Evolutionary conservation across 2,113 vertebrate species (phyloP).

Genomic region (Anoura caudifer): DNA sequence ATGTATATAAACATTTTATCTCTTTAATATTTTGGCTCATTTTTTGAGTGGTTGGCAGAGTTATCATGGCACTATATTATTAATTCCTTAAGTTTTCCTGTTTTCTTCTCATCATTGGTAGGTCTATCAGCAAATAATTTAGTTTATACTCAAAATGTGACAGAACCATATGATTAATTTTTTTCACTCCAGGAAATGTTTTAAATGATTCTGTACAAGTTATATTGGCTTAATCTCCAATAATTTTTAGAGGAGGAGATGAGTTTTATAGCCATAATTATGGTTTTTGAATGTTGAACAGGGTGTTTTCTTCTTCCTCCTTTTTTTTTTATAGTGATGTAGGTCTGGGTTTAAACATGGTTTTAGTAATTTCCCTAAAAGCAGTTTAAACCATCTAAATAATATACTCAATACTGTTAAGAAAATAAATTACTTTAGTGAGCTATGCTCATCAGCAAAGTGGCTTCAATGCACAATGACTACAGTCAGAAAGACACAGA

Average conservation of each 20-base stretch:
- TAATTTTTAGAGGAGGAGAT: constrained; percentile 3
- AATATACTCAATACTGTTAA: constrained; percentile 29
- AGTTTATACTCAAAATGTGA: constrained; percentile 63
- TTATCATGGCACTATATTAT: constrained; percentile 61
- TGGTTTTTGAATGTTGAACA: neutral
- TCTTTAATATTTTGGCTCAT: constrained; percentile 68
- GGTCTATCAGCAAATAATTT: constrained; percentile 72
- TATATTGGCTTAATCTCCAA: constrained; percentile 8
- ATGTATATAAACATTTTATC: constrained; percentile 73
- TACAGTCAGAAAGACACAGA: neutral
- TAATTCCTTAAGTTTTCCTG: constrained; percentile 71
- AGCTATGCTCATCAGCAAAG: neutral
- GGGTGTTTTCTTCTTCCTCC: neutral
- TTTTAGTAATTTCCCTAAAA: constrained; percentile 58
- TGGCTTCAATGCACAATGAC: neutral
- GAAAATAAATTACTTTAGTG: neutral
- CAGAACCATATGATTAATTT: constrained; percentile 67
- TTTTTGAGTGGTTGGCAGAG: constrained; percentile 61
- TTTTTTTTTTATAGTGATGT: constrained; percentile 38
- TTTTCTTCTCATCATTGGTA: constrained; percentile 67
- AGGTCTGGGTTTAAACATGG: constrained; percentile 21
- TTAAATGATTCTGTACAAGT: constrained; percentile 2
- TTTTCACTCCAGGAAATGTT: constrained; percentile 47
- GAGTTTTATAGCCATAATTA: constrained; percentile 26
- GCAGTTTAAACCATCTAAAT: constrained; percentile 56